These are phyloP conservation scores for Zapornia atra DNA, from an alignment of 2,113 vertebrate species.

Conservation along the genomic window DNA sequence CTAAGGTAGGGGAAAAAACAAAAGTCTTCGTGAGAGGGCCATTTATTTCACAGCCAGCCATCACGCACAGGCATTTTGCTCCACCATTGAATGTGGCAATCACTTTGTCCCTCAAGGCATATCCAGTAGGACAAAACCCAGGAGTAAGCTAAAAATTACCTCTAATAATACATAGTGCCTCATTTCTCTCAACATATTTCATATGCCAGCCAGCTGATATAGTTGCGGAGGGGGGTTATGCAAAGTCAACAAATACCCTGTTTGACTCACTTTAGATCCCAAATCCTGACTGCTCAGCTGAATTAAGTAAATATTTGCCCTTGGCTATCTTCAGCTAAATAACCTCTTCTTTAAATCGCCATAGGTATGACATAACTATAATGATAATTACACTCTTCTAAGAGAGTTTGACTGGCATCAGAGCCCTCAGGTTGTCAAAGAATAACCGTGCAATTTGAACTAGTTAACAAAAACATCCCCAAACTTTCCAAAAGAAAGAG, in stretches of 20 bases:
- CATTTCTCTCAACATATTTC: not conserved
- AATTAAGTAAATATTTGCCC: not conserved
- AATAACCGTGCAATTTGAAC: not conserved
- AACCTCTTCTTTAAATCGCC: not conserved
- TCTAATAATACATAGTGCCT: not conserved
- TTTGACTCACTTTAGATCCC: not conserved
- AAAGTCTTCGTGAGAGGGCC: not conserved
- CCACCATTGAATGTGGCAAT: not conserved
- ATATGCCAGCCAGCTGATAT: not conserved
- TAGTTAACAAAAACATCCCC: not conserved
- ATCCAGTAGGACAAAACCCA: not conserved
- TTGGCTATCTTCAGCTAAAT: not conserved
- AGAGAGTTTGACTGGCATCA: not conserved
- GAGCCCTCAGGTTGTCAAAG: not conserved
- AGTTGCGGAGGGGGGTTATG: not conserved
- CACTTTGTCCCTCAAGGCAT: not conserved
- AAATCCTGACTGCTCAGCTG: not conserved
- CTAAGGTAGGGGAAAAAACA: constrained; percentile 51
- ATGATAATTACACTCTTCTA: not conserved
- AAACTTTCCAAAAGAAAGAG: not conserved
- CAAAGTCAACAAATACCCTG: not conserved
- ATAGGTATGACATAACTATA: not conserved
- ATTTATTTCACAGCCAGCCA: not conserved
- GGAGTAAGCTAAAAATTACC: not conserved
- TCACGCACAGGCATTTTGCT: not conserved